Evolutionary conservation across 2,113 vertebrate species (phyloP).

Genomic region (Seriola quinqueradiata): DNA sequence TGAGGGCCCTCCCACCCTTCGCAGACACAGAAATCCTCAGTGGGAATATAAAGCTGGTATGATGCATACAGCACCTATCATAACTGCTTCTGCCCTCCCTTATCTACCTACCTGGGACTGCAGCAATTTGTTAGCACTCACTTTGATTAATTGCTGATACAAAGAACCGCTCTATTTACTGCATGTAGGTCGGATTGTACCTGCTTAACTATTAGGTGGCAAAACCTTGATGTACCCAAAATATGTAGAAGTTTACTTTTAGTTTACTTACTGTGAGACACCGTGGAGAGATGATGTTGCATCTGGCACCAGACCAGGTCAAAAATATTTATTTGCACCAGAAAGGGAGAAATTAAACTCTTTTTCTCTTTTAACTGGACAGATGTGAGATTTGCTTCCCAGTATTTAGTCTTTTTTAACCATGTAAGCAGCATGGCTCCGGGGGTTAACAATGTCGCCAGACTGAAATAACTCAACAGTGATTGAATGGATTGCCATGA

Average conservation of each 20-base stretch:
- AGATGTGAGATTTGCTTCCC: neutral
- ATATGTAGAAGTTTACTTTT: constrained; percentile 61
- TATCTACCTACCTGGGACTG: constrained; percentile 67
- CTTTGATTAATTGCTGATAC: constrained; percentile 80
- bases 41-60: constrained; percentile 43
- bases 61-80: constrained; percentile 53
- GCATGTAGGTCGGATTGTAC: constrained; percentile 81
- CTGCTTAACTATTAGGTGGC: constrained; percentile 52
- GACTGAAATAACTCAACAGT: neutral
- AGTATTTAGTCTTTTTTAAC: neutral
- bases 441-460: no score
- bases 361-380: neutral
- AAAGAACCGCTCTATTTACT: constrained; percentile 74
- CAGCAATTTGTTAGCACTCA: constrained; percentile 74
- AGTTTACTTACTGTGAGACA: constrained; percentile 43
- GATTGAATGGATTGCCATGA: no score
- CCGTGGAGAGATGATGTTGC: constrained; percentile 44
- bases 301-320: constrained; percentile 46
- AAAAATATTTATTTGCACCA: constrained; percentile 53
- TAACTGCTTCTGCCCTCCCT: constrained; percentile 60
- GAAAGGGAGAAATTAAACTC: constrained; percentile 10
- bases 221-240: constrained; percentile 57
- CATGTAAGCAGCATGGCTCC: neutral
- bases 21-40: constrained; percentile 35
- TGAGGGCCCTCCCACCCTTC: constrained; percentile 38